Conservation (phyloP, 2,113 vertebrate species). For the Butorides virescens region DNA sequence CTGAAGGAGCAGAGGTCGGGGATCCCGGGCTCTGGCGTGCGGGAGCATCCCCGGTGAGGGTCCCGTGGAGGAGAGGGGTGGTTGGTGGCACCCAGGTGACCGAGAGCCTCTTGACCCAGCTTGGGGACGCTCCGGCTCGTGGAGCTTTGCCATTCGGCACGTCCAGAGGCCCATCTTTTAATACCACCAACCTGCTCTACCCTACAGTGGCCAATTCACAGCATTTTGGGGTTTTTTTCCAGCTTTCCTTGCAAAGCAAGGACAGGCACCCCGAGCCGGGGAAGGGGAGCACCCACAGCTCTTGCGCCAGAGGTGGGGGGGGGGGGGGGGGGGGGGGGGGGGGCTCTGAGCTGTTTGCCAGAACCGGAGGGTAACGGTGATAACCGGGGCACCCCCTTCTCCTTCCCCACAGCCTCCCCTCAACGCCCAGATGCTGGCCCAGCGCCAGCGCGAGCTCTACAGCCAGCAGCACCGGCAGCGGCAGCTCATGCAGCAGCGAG, state of each 20-base stretch:
- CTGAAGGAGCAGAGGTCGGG: background rate
- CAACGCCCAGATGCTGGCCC: conserved; percentile 95
- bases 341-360: background rate
- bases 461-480: conserved; percentile 94
- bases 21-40: background rate
- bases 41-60: background rate
- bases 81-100: background rate
- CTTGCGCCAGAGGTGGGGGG: background rate
- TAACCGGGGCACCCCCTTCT: background rate
- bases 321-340: too few species aligned
- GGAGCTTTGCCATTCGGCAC: background rate
- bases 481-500: conserved; percentile 92
- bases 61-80: background rate
- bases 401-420: conserved; percentile 81
- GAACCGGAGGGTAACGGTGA: background rate
- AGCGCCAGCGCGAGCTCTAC: conserved; percentile 91
- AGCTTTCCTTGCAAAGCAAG: background rate
- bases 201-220: background rate
- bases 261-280: background rate
- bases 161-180: background rate
- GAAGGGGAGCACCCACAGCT: background rate
- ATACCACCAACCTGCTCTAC: background rate
- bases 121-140: background rate
- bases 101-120: background rate
- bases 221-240: background rate